A percentile compares a stretch with the other conserved stretches of the same genome.
Conservation (phyloP, 2,888 invertebrate species). For the Phaonia tiefii region DNA sequence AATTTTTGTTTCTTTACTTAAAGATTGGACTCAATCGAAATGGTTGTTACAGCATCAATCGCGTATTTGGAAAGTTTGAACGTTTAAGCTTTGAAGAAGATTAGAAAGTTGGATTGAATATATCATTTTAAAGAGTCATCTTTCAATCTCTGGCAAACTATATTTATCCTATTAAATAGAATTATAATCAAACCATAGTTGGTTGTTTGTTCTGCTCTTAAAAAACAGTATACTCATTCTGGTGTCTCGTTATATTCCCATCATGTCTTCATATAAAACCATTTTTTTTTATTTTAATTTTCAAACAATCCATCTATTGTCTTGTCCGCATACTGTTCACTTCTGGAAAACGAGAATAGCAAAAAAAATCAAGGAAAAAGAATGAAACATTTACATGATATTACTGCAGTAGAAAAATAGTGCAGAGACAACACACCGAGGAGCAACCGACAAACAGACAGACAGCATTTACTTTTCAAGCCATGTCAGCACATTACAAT, state of each 20-base stretch:
- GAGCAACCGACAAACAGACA: conserved; percentile 43
- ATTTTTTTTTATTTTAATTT: not conserved
- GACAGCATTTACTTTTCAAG: conserved; percentile 66
- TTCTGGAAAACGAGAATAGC: conserved; percentile 8
- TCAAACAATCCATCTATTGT: conserved; percentile 39
- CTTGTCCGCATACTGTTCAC: conserved; percentile 62
- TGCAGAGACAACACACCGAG: conserved; percentile 44
- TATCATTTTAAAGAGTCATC: too few species aligned
- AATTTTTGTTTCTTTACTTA: too few species aligned
- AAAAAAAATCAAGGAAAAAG: conserved; percentile 26
- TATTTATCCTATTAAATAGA: too few species aligned
- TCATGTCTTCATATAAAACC: conserved; percentile 31
- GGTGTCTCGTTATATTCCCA: conserved; percentile 26
- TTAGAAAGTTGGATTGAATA: too few species aligned
- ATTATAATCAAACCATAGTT: not conserved
- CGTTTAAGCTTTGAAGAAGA: too few species aligned
- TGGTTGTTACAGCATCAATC: too few species aligned
- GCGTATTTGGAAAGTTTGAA: too few species aligned
- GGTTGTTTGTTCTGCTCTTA: not conserved
- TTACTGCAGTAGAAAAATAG: conserved; percentile 60
- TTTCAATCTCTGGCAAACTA: too few species aligned
- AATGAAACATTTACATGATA: conserved; percentile 62
- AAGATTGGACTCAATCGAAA: too few species aligned
- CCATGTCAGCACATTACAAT: conserved; percentile 69
- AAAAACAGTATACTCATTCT: not conserved